phyloP scores from a whole-genome alignment of 2,888 invertebrate species.

The Trachelus tabidus region DNA sequence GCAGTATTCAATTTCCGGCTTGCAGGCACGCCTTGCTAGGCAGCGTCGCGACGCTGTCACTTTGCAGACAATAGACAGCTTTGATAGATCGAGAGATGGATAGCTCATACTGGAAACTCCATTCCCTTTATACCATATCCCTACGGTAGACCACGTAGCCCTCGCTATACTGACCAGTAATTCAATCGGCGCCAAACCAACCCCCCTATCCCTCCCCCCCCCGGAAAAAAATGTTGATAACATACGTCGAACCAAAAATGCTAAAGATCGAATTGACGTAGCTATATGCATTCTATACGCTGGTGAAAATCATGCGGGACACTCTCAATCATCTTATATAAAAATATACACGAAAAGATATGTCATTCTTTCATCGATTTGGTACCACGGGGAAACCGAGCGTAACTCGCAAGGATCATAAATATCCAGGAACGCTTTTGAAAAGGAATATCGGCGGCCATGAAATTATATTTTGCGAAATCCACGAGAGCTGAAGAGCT shows the following conservation, averaged over 20 bases:
- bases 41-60: slow-evolving; percentile 36
- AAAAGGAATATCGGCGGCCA: slow-evolving; percentile 26
- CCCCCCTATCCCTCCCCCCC: not conserved
- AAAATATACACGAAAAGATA: not conserved
- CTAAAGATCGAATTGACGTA: not conserved
- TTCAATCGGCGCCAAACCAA: not conserved
- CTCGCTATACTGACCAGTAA: not conserved
- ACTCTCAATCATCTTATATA: not conserved
- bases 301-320: not conserved
- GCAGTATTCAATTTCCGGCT: slow-evolving; percentile 56
- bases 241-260: not conserved
- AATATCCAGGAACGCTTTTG: slow-evolving; percentile 26
- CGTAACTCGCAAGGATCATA: slow-evolving; percentile 21
- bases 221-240: not conserved
- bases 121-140: not conserved
- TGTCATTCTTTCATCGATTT: not conserved
- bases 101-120: slow-evolving; percentile 3
- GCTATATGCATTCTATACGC: not conserved
- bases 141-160: not conserved
- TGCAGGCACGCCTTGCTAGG: slow-evolving; percentile 3
- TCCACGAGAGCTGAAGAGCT: slow-evolving; percentile 16
- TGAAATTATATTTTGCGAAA: slow-evolving; percentile 45
- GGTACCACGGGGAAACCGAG: not conserved
- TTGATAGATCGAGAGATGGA: slow-evolving; percentile 22
- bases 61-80: slow-evolving; percentile 20